Base-by-base conservation (phyloP, 1,140 invertebrate genomes). In the Planococcus citri region DNA sequence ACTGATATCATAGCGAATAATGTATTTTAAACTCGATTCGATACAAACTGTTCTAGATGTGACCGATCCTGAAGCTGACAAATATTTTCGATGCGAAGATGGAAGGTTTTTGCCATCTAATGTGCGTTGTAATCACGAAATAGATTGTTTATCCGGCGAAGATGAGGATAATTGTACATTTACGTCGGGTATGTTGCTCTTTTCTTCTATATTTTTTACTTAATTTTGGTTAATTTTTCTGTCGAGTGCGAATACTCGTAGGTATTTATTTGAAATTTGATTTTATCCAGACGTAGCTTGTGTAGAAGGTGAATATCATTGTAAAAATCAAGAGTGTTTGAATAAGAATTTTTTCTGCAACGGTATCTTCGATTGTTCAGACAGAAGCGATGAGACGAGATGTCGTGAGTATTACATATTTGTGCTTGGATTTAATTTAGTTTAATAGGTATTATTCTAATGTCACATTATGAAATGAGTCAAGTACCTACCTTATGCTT, bases 321-420 rank as follows among this genome's bases (percentile, higher is more conserved):
- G 80, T 70, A 27, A 68, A 3, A 79, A 75, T 72, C 76, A 77
- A 1, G 75, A 81, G 64, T 83, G 81, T 70, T 77, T 82, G 29
- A 64, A 74, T 24, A 29, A 27, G 0, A 70, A 69, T 17, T 27
- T 51, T 14, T 70, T 74, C 1, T 82, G 80, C 69, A 74, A 82
- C 70, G 73, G 75, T 10, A 68, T 68, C 12, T 74, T 75, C 58
- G 78, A 81, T n/a, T 83, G 81, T 72, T 71, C 71, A 24, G 81
- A 83, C 73, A 76, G 76, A 10, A 79, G 79, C 14, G 80, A 83
- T 73, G 78, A 82, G 58, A 73, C 79, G 1, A 71, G 76, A 27
- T 82, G 81, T 68, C 20, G 74, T 74, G 68, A 76, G 73, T 73
- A 70, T 17, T 6, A 20, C 21, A 20, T n/a, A n/a, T n/a, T n/a